Percentiles rank a stretch among this genome's conserved stretches.
These are phyloP conservation scores for Limnephilus rhombicus DNA, from an alignment of 2,888 invertebrate genomes.

Conservation along the genomic window DNA sequence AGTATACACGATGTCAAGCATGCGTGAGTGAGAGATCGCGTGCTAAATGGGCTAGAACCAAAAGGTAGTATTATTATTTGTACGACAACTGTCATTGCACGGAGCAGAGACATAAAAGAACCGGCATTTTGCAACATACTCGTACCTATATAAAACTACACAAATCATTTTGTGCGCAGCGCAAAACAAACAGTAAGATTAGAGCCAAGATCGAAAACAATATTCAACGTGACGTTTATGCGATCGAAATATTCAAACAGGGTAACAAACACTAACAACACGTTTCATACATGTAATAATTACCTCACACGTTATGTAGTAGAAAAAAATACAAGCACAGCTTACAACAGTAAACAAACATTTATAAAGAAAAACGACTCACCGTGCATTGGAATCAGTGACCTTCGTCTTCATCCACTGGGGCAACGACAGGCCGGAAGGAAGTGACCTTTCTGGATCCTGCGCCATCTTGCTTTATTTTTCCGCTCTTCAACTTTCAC, in stretches of 20 bases:
- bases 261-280: neutral
- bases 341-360: neutral
- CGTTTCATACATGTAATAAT: neutral
- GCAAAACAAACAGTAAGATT: neutral
- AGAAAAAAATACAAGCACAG: neutral
- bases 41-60: too few relatives aligned
- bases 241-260: neutral
- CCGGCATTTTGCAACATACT: neutral
- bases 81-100: neutral
- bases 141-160: neutral
- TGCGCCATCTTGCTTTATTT: conserved; percentile 44
- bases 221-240: neutral
- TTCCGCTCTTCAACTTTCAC: neutral
- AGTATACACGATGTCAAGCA: too few relatives aligned
- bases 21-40: too few relatives aligned
- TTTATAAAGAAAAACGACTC: conserved; percentile 66
- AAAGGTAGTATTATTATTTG: neutral
- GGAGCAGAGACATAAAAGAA: neutral
- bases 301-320: neutral
- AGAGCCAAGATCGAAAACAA: neutral
- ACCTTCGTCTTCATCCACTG: conserved; percentile 87
- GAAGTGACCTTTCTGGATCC: conserved; percentile 78
- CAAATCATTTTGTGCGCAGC: neutral
- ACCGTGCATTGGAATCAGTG: conserved; percentile 74
- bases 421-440: conserved; percentile 81